Evolutionary conservation across 2,113 vertebrate species (phyloP), one percentile per base, ranked within the genome.

Genomic region (Tupaia chinensis): DNA sequence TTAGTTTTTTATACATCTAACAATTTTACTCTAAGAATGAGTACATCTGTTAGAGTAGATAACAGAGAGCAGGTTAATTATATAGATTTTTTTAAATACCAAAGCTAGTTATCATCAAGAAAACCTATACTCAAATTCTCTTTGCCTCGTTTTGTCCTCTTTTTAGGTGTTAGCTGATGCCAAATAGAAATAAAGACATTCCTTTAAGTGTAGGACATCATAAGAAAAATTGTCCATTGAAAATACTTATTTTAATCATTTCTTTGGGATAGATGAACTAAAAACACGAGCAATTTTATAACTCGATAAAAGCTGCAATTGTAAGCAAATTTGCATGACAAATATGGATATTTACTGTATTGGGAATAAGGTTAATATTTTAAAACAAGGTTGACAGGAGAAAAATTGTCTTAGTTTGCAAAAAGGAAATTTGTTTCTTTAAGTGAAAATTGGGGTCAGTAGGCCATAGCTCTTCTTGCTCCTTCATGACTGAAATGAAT

Each of bases 401-500:
- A 99, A 98, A 99, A 99, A 98, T 98, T 98, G 98, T 98, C 98
- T 98, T 98, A 98, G 98, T 99, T 99, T 99, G 98, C 97, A 97
- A 98, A 98, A 98, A 97, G 98, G 97, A 98, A 98, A 98, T 99
- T 98, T 99, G 98, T 99, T 98, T 98, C 98, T 98, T 98, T 98
- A 98, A 99, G 98, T 99, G 98, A 98, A 99, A 99, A 99, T 99
- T 98, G 98, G 96, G 99, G 98, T 99, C 98, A 98, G 90, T 95
- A 98, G 98, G 98, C 98, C 98, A 97, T 88, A 95, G 94, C 97
- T 98, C 91, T 98, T 98, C 80, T 97, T 98, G 94, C 95, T 98
- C 97, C 97, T 97, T 87, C 95, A 97, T 98, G 98, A 98, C 98
- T 98, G 98, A 98, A 98, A 98, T 98, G 98, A 98, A 98, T 98